Percentiles rank a stretch among this genome's conserved stretches.
Conservation (phyloP, 1,140 invertebrate genomes). For the Apis dorsata region DNA sequence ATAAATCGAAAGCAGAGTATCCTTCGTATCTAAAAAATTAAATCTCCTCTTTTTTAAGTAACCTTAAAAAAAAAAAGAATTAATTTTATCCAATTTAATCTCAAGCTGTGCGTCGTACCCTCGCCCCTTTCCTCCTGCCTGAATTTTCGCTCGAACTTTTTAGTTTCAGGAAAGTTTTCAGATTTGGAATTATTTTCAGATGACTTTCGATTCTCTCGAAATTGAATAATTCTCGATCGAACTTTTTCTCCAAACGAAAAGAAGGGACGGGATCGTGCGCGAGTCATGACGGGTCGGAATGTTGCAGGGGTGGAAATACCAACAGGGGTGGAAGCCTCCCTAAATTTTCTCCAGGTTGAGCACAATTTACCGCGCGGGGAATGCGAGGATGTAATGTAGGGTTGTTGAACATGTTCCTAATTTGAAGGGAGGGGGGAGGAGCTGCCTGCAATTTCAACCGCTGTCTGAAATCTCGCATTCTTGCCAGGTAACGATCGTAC, state of each 20-base stretch:
- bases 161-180: no score
- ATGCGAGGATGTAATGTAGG: background rate
- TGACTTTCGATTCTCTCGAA: no score
- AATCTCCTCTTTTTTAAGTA: no score
- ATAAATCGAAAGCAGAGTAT: no score
- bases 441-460: background rate
- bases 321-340: background rate
- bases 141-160: no score
- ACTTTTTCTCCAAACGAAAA: background rate
- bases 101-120: no score
- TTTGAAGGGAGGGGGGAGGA: background rate
- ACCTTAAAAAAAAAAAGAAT: no score
- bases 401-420: constrained; percentile 8
- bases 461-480: background rate
- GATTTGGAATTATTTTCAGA: no score
- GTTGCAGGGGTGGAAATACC: background rate
- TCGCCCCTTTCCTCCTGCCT: no score
- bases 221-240: background rate
- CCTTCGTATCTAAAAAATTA: no score
- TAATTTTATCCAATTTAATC: no score
- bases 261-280: background rate
- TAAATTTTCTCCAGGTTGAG: background rate
- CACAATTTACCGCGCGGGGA: background rate
- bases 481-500: background rate
- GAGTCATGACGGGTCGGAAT: no score